These are phyloP conservation scores for Urophycis tenuis DNA, from an alignment of 2,797 vertebrate species.

Conservation along the genomic window DNA sequence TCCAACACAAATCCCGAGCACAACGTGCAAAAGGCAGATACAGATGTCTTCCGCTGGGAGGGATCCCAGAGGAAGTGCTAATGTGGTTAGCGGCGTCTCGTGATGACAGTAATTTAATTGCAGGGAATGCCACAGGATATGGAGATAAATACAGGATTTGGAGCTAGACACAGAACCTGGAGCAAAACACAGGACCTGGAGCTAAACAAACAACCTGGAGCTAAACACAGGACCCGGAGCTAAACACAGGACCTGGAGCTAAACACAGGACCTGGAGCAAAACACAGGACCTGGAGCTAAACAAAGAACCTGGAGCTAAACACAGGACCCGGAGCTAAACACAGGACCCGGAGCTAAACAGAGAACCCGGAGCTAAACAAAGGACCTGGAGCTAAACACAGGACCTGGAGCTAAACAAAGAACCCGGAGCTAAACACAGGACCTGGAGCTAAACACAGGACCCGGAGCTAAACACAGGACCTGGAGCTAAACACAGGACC, in stretches of 20 bases:
- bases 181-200: slow-evolving; percentile 35
- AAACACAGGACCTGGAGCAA: not conserved
- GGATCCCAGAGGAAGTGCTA: slow-evolving; percentile 56
- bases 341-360: not conserved
- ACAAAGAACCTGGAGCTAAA: not conserved
- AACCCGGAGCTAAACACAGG: not conserved
- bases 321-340: not conserved
- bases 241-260: not conserved
- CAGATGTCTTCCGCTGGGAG: slow-evolving; percentile 57
- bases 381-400: slow-evolving; percentile 19
- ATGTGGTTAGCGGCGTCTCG: slow-evolving; percentile 57
- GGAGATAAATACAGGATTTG: not conserved
- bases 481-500: not conserved
- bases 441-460: not conserved
- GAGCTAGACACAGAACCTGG: slow-evolving; percentile 4
- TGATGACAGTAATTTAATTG: slow-evolving; percentile 56
- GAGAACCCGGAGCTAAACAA: not conserved
- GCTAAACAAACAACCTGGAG: not conserved
- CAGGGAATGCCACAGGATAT: slow-evolving; percentile 36
- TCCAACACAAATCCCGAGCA: not conserved
- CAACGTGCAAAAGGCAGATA: slow-evolving; percentile 37
- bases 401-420: not conserved
- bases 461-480: slow-evolving; percentile 19
- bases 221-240: not conserved
- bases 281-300: slow-evolving; percentile 26